Evolutionary conservation across 2,888 invertebrate genomes (phyloP).

Genomic region (Cephus spinipes): DNA sequence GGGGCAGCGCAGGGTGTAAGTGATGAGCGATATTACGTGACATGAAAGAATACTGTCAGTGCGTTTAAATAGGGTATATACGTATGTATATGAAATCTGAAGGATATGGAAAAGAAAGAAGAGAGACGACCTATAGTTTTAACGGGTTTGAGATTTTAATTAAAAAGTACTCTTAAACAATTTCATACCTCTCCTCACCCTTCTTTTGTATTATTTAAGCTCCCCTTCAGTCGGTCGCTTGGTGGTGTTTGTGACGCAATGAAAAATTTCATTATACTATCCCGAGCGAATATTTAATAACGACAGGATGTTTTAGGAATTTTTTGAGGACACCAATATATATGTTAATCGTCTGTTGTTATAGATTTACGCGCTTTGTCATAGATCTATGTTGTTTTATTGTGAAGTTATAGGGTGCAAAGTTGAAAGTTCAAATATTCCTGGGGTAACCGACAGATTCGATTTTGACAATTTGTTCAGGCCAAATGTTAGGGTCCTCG

Average conservation of each 20-base stretch:
- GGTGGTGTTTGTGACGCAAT: not conserved
- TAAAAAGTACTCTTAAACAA: not conserved
- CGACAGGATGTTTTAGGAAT: not conserved
- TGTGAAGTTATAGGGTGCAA: not conserved
- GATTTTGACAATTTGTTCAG: not conserved
- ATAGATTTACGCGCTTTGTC: not conserved
- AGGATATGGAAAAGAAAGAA: not conserved
- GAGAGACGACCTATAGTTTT: not conserved
- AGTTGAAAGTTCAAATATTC: not conserved
- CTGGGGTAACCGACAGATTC: not conserved
- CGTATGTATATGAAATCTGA: not conserved
- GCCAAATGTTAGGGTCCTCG: no score
- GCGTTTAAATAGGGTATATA: not conserved
- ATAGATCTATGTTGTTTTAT: not conserved
- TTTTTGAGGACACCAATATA: not conserved
- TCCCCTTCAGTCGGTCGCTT: not conserved
- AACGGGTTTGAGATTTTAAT: not conserved
- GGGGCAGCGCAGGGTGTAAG: constrained; percentile 4
- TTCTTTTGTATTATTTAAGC: not conserved
- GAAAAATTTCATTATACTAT: not conserved
- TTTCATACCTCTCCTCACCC: not conserved
- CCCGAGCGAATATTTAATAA: not conserved
- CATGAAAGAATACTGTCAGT: constrained; percentile 10
- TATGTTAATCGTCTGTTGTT: not conserved
- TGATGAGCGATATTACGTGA: constrained; percentile 28